Percentiles rank a stretch among this genome's conserved stretches.
Conservation (phyloP, 1,140 invertebrate genomes). For the Tetramorium parvispinum region DNA sequence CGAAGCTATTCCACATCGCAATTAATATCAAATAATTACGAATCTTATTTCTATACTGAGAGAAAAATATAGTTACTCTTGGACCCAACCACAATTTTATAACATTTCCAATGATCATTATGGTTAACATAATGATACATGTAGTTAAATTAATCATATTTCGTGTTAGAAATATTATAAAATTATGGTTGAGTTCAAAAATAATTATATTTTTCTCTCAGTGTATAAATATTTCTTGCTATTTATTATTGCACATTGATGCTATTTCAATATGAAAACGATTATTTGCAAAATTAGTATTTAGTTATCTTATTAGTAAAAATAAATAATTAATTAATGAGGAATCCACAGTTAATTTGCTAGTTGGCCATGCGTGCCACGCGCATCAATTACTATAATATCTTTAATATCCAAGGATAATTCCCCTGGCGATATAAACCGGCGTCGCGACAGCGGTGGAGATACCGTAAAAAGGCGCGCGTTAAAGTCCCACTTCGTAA, state of each 20-base stretch:
- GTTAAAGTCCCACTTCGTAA: constrained; percentile 47
- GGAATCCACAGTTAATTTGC: background rate
- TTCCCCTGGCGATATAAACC: constrained; percentile 19
- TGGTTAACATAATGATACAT: too few species aligned
- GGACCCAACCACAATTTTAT: too few species aligned
- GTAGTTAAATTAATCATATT: too few species aligned
- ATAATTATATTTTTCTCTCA: too few species aligned
- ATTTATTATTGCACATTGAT: background rate
- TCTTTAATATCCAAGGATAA: constrained; percentile 7
- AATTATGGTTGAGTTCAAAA: too few species aligned
- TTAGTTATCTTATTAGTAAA: background rate
- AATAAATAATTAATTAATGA: constrained; percentile 1
- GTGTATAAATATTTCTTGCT: background rate
- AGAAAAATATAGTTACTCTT: too few species aligned
- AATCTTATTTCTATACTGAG: background rate
- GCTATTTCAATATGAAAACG: background rate
- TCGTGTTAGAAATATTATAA: too few species aligned
- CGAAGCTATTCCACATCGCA: background rate
- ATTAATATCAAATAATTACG: background rate
- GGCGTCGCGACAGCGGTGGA: background rate
- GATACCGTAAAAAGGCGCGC: constrained; percentile 30
- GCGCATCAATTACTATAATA: constrained; percentile 16
- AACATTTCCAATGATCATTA: too few species aligned
- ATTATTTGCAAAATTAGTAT: background rate
- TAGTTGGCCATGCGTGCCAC: background rate